A percentile compares a stretch with the other conserved stretches of the same genome.
Evolutionary conservation across 2,797 vertebrate genomes (phyloP).

Genomic region (Pogonophryne albipinna): DNA sequence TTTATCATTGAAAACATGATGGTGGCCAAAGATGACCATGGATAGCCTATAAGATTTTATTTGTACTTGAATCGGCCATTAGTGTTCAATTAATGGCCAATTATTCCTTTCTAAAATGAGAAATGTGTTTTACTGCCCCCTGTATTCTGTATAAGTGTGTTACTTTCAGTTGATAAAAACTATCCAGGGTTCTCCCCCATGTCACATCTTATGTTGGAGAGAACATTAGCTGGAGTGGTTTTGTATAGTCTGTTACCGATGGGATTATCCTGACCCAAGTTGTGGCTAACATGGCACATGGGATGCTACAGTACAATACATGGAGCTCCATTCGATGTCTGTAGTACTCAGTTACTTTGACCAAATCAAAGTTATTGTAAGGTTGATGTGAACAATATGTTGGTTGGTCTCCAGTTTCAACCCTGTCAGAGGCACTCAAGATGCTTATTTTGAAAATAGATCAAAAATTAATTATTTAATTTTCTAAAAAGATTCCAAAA

Average conservation of each 20-base stretch:
- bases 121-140: too few relatives aligned
- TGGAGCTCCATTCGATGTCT: not conserved
- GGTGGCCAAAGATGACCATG: not conserved
- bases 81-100: too few relatives aligned
- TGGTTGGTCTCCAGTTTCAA: not conserved
- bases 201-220: not conserved
- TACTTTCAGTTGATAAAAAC: too few relatives aligned
- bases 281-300: not conserved
- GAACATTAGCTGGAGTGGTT: not conserved
- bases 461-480: not conserved
- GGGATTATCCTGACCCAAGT: not conserved
- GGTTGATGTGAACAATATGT: not conserved
- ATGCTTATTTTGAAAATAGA: not conserved
- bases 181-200: not conserved
- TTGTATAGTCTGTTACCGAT: not conserved
- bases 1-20: not conserved
- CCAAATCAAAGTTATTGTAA: not conserved
- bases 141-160: too few relatives aligned
- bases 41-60: too few relatives aligned
- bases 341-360: not conserved
- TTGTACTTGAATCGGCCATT: not conserved
- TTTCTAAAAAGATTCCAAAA: not conserved
- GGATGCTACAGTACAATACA: not conserved
- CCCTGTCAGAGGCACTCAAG: not conserved
- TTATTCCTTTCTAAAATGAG: too few relatives aligned